Conservation (phyloP, 2,888 invertebrate species). For the Diadegma fenestrale region DNA sequence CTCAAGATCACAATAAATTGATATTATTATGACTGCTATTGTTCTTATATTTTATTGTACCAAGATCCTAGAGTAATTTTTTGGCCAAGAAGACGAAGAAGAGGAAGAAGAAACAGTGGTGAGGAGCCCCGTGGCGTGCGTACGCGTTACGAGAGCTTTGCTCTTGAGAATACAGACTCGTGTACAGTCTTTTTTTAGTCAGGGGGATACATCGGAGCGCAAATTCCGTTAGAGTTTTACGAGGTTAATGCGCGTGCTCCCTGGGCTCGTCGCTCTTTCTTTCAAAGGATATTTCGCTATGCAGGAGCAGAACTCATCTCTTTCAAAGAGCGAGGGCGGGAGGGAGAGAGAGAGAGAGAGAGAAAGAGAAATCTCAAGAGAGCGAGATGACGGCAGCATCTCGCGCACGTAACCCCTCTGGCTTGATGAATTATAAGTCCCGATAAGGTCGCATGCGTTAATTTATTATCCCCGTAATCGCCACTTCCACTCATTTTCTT, state of each 20-base stretch:
- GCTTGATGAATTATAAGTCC: slow-evolving; percentile 83
- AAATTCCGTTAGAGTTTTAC: slow-evolving; percentile 79
- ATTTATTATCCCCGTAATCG: slow-evolving; percentile 83
- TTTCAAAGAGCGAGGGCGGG: slow-evolving; percentile 45
- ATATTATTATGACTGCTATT: slow-evolving; percentile 30
- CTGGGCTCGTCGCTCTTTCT: slow-evolving; percentile 48
- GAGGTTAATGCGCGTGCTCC: slow-evolving; percentile 78
- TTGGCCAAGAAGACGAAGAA: slow-evolving; percentile 3
- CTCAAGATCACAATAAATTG: slow-evolving; percentile 23
- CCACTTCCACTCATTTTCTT: slow-evolving; percentile 64
- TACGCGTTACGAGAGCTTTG: slow-evolving; percentile 53
- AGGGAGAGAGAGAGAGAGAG: slow-evolving; percentile 47
- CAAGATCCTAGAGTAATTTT: slow-evolving; percentile 12
- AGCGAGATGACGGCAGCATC: slow-evolving; percentile 65
- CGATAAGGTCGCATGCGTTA: slow-evolving; percentile 83
- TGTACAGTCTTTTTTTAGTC: slow-evolving; percentile 29
- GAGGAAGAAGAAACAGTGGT: slow-evolving; percentile 19
- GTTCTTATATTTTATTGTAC: slow-evolving; percentile 25
- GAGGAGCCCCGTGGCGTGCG: slow-evolving; percentile 60
- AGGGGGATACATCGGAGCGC: slow-evolving; percentile 68
- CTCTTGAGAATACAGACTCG: slow-evolving; percentile 23
- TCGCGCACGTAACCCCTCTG: slow-evolving; percentile 76
- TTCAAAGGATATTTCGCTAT: slow-evolving; percentile 23
- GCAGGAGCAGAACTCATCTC: slow-evolving; percentile 20
- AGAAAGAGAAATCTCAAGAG: slow-evolving; percentile 32